Percentiles rank a stretch among this genome's conserved stretches.
Evolutionary conservation across 2,113 vertebrate species (phyloP).

Genomic region (Sturnira hondurensis): DNA sequence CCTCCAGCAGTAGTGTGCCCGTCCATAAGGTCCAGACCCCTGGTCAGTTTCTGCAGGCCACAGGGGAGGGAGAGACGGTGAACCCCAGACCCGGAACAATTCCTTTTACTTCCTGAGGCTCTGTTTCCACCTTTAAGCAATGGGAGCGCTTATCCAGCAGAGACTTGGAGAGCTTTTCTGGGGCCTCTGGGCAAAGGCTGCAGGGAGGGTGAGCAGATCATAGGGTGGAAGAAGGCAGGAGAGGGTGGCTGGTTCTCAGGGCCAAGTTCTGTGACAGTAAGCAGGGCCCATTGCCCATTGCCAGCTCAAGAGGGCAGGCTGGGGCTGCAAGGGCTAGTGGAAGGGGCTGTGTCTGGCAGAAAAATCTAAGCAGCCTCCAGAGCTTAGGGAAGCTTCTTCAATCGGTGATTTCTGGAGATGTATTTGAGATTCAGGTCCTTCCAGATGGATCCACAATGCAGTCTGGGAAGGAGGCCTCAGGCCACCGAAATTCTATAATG

Average conservation of each 20-base stretch:
- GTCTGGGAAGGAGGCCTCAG: neutral
- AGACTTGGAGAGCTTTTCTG: neutral
- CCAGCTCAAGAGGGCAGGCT: neutral
- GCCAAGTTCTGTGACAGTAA: neutral
- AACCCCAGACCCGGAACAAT: neutral
- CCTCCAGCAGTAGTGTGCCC: neutral
- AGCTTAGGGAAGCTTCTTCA: neutral
- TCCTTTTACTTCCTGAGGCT: neutral
- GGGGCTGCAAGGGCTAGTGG: neutral
- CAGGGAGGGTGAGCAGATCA: neutral
- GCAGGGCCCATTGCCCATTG: neutral
- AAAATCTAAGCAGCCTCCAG: neutral
- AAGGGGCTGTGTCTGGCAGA: neutral
- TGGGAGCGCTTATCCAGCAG: neutral
- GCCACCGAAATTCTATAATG: neutral
- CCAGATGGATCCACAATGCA: neutral
- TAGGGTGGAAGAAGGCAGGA: neutral
- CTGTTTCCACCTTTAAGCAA: neutral
- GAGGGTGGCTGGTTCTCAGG: neutral
- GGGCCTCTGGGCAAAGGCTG: neutral
- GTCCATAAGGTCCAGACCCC: neutral
- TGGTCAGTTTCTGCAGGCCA: neutral
- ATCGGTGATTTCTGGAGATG: neutral
- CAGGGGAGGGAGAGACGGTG: neutral
- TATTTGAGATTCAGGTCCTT: neutral